Percentiles rank a stretch among this genome's conserved stretches.
Evolutionary conservation across 2,113 vertebrate genomes (phyloP).

Genomic region (Cyprinus carpio): DNA sequence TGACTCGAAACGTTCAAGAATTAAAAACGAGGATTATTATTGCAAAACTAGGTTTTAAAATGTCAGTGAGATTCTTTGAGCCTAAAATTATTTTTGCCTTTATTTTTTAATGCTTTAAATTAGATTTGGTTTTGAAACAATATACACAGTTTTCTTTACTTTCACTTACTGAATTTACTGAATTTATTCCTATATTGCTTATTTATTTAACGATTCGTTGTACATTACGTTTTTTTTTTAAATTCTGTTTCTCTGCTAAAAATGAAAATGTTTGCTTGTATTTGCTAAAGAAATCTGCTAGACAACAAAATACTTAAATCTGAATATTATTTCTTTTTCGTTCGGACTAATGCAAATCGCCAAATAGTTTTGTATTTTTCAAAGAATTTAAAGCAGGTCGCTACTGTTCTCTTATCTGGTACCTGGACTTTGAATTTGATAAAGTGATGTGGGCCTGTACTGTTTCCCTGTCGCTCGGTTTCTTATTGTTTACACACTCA

Average conservation of each 20-base stretch:
- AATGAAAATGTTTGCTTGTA: not conserved
- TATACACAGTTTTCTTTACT: not conserved
- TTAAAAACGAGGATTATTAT: not conserved
- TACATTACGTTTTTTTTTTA: not conserved
- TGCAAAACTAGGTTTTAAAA: not conserved
- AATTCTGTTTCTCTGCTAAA: not conserved
- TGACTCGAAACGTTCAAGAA: not conserved
- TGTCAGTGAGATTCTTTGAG: not conserved
- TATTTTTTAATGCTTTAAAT: too few relatives aligned
- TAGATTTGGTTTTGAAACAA: not conserved
- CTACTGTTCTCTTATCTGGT: not conserved
- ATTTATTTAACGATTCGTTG: not conserved
- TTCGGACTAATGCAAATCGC: not conserved
- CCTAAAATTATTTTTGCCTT: not conserved
- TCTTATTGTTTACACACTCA: slow-evolving; percentile 94
- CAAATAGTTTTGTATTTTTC: not conserved
- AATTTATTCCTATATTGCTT: not conserved
- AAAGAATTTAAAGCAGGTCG: not conserved
- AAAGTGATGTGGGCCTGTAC: slow-evolving; percentile 1
- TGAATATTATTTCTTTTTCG: not conserved
- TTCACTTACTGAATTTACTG: not conserved
- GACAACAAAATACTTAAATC: not conserved
- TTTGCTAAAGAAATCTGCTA: not conserved
- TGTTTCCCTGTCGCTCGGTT: slow-evolving; percentile 38
- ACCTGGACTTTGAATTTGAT: slow-evolving; percentile 9